Evolutionary conservation across 2,888 invertebrate genomes (phyloP), one percentile per base, ranked within the genome.

Genomic region (Spodoptera littoralis): DNA sequence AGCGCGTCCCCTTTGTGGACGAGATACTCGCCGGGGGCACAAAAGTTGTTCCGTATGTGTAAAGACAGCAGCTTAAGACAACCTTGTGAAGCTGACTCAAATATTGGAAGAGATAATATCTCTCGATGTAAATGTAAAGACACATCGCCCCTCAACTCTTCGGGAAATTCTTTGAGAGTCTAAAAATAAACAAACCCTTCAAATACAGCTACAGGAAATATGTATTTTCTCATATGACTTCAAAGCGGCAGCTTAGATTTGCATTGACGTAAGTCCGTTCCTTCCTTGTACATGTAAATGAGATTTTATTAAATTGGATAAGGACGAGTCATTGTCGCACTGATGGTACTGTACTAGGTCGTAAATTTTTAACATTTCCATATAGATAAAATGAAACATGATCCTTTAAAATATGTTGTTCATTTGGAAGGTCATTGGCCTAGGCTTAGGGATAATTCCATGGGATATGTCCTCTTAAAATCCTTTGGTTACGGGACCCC

Each of bases 111-210:
- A 80, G 98, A 98, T 77, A 99, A 95, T 85, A 99, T 98, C 93
- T 99, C 99, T 67, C 98, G 96, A 92, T 99, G 98, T 80, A 99
- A 95, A 93, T 99, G 99, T 96, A 99, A 97, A 58, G 98, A 98
- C 47, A 99, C 98, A 87, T 99, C 99, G 18, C 99, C 99, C 66
- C 99, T 95, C 61, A 99, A 95, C 91, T 99, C 99, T 89, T 99
- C 99, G 0, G 99, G 99, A 93, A 99, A 99, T 93, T 99, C 99
- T 92, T 98, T 98, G 76, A 99, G 94, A 53, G 98, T 98, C 98
- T 98, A 95, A 70, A 94, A 93, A 81, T 76, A 85, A 73, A 73
- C 65, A 73, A 76, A 60, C 36, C 48, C 56, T 51, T 65, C 12
- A 53, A 42, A 76, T n/a, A 54, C 43, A 60, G 45, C 27, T 47